Evolutionary conservation across 2,888 invertebrate genomes (phyloP), one percentile per base, ranked within the genome.

Genomic region (Disparrhopalites patrizii): DNA sequence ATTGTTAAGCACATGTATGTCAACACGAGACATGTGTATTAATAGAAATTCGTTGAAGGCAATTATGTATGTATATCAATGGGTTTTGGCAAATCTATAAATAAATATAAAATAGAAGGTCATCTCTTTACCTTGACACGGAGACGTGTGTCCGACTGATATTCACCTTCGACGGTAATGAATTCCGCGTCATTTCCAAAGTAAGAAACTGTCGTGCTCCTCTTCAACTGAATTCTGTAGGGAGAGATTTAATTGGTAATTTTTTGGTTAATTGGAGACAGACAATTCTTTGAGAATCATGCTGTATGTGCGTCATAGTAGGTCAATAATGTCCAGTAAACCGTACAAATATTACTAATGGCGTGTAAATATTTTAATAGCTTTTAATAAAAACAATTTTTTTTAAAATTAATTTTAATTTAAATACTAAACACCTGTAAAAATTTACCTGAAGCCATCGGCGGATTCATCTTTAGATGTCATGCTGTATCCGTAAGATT

Each of bases 101-200:
- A n/a, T n/a, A n/a, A n/a, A n/a, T n/a, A n/a, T n/a, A n/a, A n/a
- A n/a, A n/a, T n/a, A n/a, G n/a, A 60, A 25, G 28, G 18, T 33
- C 33, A 57, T 23, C 1, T 38, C 33, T 18, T 47, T 57, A 73
- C 72, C 67, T 68, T 71, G n/a, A 75, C 57, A 15, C 73, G 43
- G 4, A 75, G 70, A 51, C 75, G 63, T 62, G 72, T 70, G 36
- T 74, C 67, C 10, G 71, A 69, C 23, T 74, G 72, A 30, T 67
- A 73, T 50, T 73, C 71, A 8, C 57, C 68, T 36, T 67, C 65
- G 13, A 72, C 7, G 8, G 62, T 69, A 1, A 75, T 27, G 20
- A 58, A 40, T 30, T 65, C 61, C 13, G 66, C 54, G 23, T 72
- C 74, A 4, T 67, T 65, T 25, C 72, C 72, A 58, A 71, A 72